Evolutionary conservation across 2,113 vertebrate species (phyloP).

Genomic region (Chaetura pelagica): DNA sequence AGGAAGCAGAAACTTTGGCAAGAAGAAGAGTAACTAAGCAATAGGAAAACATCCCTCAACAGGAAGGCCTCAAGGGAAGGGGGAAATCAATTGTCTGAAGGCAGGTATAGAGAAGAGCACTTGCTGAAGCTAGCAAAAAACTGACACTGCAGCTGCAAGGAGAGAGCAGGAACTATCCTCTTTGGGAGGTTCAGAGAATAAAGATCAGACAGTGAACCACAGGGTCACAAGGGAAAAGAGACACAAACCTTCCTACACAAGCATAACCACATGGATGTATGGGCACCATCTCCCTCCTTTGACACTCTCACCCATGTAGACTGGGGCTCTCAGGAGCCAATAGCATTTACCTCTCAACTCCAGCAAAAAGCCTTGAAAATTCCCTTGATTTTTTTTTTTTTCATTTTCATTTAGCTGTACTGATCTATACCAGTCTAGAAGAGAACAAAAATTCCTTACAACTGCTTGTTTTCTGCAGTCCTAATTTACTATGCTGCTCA

Average conservation of each 20-base stretch:
- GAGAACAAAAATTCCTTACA: not conserved
- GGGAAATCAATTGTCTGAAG: not conserved
- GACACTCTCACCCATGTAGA: not conserved
- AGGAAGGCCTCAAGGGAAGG: not conserved
- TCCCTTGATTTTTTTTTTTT: no score
- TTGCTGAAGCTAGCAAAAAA: not conserved
- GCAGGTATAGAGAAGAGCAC: not conserved
- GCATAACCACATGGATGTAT: not conserved
- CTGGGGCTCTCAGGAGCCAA: fast-evolving
- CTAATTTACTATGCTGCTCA: not conserved
- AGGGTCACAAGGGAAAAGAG: no score
- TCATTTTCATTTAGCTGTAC: not conserved
- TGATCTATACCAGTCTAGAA: not conserved
- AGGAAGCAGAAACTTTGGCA: not conserved
- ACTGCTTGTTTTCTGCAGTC: not conserved
- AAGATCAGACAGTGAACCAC: not conserved
- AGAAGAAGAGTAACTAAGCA: not conserved
- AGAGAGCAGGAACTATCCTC: not conserved
- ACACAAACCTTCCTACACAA: not conserved
- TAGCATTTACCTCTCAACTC: not conserved
- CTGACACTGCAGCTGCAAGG: not conserved
- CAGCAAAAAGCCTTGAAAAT: not conserved
- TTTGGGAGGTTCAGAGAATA: not conserved
- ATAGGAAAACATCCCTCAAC: not conserved
- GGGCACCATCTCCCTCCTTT: not conserved